A percentile compares a stretch with the other conserved stretches of the same genome.
phyloP scores from a whole-genome alignment of 2,888 invertebrate species.

The Luffia ferchaultella region DNA sequence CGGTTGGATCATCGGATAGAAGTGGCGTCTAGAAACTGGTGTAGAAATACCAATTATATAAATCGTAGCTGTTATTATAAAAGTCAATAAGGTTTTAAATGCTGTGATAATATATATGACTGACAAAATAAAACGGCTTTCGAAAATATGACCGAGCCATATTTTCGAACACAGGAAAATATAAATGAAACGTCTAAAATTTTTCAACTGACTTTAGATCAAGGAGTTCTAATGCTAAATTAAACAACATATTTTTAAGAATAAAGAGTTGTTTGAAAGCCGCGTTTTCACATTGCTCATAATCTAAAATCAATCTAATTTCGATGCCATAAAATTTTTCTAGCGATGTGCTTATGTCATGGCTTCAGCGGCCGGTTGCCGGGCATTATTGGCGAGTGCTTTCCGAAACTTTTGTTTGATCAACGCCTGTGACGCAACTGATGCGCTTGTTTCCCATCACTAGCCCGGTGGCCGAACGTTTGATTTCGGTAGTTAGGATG shows the following conservation, averaged over 20 bases:
- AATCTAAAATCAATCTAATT: neutral
- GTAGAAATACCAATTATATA: too few species aligned
- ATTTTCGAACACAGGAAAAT: too few species aligned
- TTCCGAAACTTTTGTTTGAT: neutral
- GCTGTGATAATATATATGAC: too few species aligned
- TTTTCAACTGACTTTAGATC: too few species aligned
- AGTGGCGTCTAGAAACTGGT: too few species aligned
- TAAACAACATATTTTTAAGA: neutral
- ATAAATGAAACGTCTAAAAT: too few species aligned
- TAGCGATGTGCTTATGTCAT: neutral
- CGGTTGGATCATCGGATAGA: too few species aligned
- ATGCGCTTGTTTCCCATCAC: neutral
- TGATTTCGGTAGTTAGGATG: slow-evolving; percentile 53
- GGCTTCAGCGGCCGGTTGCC: neutral
- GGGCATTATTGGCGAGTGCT: neutral
- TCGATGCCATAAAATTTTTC: neutral
- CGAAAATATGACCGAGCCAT: too few species aligned
- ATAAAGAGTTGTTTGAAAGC: neutral
- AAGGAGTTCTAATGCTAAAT: too few species aligned
- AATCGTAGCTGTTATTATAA: too few species aligned
- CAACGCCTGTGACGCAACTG: neutral
- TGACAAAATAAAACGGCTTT: too few species aligned
- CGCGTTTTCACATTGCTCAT: neutral
- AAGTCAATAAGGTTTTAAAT: too few species aligned
- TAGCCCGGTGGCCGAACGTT: slow-evolving; percentile 18